Evolutionary conservation across 2,888 invertebrate genomes (phyloP), one percentile per base, ranked within the genome.

Genomic region (Carcina quercana): DNA sequence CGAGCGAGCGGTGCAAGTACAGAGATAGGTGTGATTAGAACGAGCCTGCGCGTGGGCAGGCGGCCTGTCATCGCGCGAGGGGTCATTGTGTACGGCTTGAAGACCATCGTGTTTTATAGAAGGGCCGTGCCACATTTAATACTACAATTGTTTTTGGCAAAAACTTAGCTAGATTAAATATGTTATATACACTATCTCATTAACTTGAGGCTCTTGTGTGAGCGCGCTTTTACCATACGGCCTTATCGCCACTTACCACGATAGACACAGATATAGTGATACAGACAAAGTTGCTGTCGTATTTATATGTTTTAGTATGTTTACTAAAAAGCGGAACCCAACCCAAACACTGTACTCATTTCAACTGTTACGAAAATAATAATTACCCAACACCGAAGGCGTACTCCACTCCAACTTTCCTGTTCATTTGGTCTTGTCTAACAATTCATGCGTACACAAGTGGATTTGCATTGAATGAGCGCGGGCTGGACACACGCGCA

Each of bases 401-500:
- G n/a, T n/a, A n/a, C n/a, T n/a, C n/a, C n/a, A n/a, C n/a, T n/a
- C n/a, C n/a, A n/a, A n/a, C n/a, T n/a, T 35, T 24, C 38, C 35
- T 41, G 35, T 38, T 32, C 44, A 50, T 47, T 28, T 42, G 54
- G 67, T 55, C 73, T 48, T 65, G 59, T 76, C 75, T 75, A 71
- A 51, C 52, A 43, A 47, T 66, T 64, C 55, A 43, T 61, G 50
- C 46, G 48, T 30, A 39, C 50, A 36, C 42, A 37, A 40, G 43
- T 43, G 45, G 53, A 82, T 82, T 82, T 72, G 80, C 82, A 82
- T 82, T 79, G 80, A 82, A 82, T 82, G 75, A 65, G 50, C 60
- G 58, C 69, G 73, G 69, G 71, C 76, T 70, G 80, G 82, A 78
- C 79, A 75, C 62, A 60, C 60, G 32, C 34, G 33, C 40, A 27